These are phyloP conservation scores for Chiridota heheva DNA, from an alignment of 35 echinoderm and acorn worm genomes.

Conservation along the genomic window DNA sequence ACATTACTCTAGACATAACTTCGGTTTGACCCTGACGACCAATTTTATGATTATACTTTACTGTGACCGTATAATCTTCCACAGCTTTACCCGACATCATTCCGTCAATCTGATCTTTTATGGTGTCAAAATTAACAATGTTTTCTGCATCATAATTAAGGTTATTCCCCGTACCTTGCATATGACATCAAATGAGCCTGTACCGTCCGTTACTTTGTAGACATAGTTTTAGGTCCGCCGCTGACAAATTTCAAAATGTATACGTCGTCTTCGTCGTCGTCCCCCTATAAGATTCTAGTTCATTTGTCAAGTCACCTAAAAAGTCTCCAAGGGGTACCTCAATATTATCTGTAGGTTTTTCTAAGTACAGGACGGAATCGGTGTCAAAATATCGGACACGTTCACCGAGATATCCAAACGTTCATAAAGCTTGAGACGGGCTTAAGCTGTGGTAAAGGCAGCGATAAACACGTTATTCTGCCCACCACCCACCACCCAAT, in stretches of 20 bases:
- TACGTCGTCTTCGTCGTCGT: not conserved
- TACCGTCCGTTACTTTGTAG: constrained; percentile 53
- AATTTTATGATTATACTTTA: no score
- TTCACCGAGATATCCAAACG: constrained; percentile 24
- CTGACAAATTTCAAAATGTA: not conserved
- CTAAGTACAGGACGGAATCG: constrained; percentile 42
- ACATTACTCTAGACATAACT: no score
- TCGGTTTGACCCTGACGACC: no score
- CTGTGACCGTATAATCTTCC: no score
- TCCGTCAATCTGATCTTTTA: no score
- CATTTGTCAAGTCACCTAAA: constrained; percentile 18
- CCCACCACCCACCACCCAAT: no score
- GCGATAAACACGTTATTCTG: constrained; percentile 79
- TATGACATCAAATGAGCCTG: no score
- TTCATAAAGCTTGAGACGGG: constrained; percentile 60
- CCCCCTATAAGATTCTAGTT: constrained; percentile 19
- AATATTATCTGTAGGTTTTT: constrained; percentile 6
- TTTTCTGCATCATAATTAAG: constrained; percentile 53
- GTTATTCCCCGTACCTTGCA: constrained; percentile 75
- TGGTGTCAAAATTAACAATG: constrained; percentile 48
- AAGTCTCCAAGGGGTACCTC: constrained; percentile 14
- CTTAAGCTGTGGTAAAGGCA: constrained; percentile 66
- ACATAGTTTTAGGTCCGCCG: constrained; percentile 61
- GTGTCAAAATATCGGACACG: constrained; percentile 49
- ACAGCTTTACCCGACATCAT: no score